A percentile compares a stretch with the other conserved stretches of the same genome.
Evolutionary conservation across 2,888 invertebrate species (phyloP).

Genomic region (Serripes groenlandicus): DNA sequence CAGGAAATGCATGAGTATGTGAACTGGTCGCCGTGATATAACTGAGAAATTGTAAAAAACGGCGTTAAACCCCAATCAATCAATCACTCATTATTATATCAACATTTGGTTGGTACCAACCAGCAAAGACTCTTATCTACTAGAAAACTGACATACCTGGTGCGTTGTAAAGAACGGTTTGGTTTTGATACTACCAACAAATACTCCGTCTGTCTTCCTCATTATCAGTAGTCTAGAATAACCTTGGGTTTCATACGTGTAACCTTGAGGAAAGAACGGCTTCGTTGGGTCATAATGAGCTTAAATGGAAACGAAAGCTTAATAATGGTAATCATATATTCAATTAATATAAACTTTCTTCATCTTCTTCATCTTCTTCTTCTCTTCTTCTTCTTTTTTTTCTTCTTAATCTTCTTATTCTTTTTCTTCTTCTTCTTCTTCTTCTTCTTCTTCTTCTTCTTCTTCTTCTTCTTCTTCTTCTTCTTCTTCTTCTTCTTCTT

Average conservation of each 20-base stretch:
- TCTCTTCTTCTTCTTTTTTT: no score
- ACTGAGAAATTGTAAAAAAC: neutral
- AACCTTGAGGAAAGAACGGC: constrained; percentile 56
- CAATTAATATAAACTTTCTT: no score
- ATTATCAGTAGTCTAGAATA: constrained; percentile 45
- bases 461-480: no score
- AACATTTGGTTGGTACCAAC: neutral
- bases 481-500: no score
- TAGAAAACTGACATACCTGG: constrained; percentile 53
- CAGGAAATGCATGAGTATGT: neutral
- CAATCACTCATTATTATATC: no score
- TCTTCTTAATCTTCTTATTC: no score
- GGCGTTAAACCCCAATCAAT: neutral
- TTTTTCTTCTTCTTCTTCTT: no score
- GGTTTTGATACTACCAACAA: constrained; percentile 21
- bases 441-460: no score
- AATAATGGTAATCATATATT: no score
- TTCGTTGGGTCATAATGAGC: constrained; percentile 42
- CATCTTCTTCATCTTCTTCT: no score
- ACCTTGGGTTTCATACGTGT: constrained; percentile 36
- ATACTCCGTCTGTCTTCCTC: constrained; percentile 50
- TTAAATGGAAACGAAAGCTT: constrained; percentile 9
- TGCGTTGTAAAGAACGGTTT: constrained; percentile 52
- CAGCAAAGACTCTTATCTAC: no score
- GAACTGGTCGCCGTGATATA: neutral